Base-by-base conservation (phyloP, 2,113 vertebrate genomes). In the Neomonachus schauinslandi region DNA sequence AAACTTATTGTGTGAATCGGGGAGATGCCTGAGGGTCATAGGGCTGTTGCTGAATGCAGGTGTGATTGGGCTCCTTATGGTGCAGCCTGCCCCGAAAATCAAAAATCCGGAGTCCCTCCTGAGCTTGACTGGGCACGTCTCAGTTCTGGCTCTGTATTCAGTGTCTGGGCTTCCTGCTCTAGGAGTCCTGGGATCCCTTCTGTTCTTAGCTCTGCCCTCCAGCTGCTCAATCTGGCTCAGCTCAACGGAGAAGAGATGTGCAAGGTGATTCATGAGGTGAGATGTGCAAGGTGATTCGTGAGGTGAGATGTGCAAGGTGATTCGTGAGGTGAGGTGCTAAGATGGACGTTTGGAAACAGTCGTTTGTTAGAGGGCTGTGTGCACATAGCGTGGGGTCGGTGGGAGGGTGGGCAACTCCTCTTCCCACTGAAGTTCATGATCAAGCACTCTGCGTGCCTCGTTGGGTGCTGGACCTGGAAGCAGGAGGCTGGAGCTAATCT, bases 361-460 rank as follows among this genome's bases (percentile, higher is more conserved):
- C 51, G 51, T 53, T 53, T 53, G 51, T 53, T 53, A 53, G 13
- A 53, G 14, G 51, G 51, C 13, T 53, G 51, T 53, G 14, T 18
- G 4, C 63, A 53, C 33, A 36, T 4, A 1, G 59, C 1, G 19
- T 49, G 12, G 28, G 46, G 13, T 1, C 42, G 1, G 24, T 2
- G 42, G 21, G 31, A 13, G 13, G 4, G 31, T 49, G 42, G 42
- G 31, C 26, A 63, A 14, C 19, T n/a, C 21, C 61, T 85, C 61
- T 46, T 46, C 31, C 5, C n/a, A 31, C 46, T 71, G 12, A 69
- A 24, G 13, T 51, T 28, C 65, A 36, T 2, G 21, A 22, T 49
- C 63, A 53, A 21, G 33, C 16, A 2, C 61, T 24, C 42, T 2
- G 0, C 31, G 14, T 61, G 84, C 24, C 63, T 22, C 36, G 26